Evolutionary conservation across 2,888 invertebrate genomes (phyloP), one percentile per base, ranked within the genome.

Genomic region (Xestia rhomboidea): DNA sequence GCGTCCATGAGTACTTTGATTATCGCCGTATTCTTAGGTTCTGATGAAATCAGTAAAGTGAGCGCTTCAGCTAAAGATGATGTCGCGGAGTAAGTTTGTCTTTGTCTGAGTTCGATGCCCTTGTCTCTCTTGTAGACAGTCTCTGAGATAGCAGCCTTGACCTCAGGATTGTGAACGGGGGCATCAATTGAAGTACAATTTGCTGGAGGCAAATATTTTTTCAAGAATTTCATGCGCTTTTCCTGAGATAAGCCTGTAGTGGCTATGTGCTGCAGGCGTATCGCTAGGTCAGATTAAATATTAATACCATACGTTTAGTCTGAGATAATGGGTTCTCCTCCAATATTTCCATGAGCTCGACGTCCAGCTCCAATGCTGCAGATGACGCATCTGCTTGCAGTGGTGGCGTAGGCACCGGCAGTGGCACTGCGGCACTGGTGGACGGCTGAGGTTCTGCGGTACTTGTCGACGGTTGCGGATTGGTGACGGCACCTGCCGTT

Each of bases 1-100:
- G 64, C 64, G 62, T 62, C 62, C 62, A 62, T 62, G 21, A 62
- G 62, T 34, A 41, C n/a, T 64, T 41, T 41, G n/a, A 41, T 15
- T 64, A 54, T n/a, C 54, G n/a, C 4, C 64, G n/a, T 54, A 41
- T 64, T n/a, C 15, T 64, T 64, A n/a, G 24, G 34, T 63, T 63
- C 63, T 7, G 63, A 38, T 24, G 34, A 63, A 38, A 63, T 63
- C 13, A 63, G 34, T 38, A 38, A 63, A 24, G 34, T 38, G 41
- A 44, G 41, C 41, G 41, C 41, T 44, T 44, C 41, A 44, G 41
- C 41, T 44, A 44, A 44, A 44, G 13, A 44, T 44, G 41, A 44
- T 44, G 41, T 44, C 41, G 41, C 41, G 2, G 41, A 44, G 41
- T 11, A 44, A 13, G 13, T 44, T 44, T 44, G 13, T 44, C 41